phyloP scores from a whole-genome alignment of 2,888 invertebrate genomes.

The Nesidiocoris tenuis region DNA sequence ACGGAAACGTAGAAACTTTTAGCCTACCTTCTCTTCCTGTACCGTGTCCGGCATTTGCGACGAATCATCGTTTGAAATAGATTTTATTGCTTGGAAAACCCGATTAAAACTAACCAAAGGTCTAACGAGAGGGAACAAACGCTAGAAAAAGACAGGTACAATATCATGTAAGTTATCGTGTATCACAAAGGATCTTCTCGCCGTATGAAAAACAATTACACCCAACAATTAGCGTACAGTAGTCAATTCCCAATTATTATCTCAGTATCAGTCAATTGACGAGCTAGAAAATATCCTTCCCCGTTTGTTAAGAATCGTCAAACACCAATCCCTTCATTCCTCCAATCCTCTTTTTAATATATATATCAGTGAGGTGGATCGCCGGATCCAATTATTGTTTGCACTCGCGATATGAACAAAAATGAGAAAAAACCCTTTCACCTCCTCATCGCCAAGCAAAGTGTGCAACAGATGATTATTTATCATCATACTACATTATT shows the following conservation, averaged over 20 bases:
- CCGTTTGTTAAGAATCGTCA: constrained; percentile 16
- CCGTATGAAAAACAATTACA: constrained; percentile 47
- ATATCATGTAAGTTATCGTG: constrained; percentile 25
- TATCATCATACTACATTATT: constrained; percentile 39
- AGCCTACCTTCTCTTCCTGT: background rate
- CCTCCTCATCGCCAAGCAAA: constrained; percentile 39
- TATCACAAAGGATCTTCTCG: constrained; percentile 46
- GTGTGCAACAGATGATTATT: constrained; percentile 44
- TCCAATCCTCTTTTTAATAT: background rate
- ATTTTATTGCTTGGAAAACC: constrained; percentile 44
- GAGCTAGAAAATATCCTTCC: constrained; percentile 43
- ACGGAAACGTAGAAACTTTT: too few relatives aligned
- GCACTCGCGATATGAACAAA: background rate
- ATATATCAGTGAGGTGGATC: background rate
- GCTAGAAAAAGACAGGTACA: constrained; percentile 43
- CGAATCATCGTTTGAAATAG: background rate
- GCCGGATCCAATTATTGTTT: constrained; percentile 7
- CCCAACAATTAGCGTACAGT: constrained; percentile 46
- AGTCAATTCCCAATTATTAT: constrained; percentile 49
- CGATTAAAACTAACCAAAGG: constrained; percentile 33
- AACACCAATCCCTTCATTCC: constrained; percentile 12
- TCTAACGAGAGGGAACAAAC: constrained; percentile 31
- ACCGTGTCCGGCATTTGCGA: background rate
- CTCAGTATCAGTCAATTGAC: constrained; percentile 48
- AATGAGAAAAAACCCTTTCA: background rate